Evolutionary conservation across 2,888 invertebrate species (phyloP), one percentile per base, ranked within the genome.

Genomic region (Synanthedon myopaeformis): DNA sequence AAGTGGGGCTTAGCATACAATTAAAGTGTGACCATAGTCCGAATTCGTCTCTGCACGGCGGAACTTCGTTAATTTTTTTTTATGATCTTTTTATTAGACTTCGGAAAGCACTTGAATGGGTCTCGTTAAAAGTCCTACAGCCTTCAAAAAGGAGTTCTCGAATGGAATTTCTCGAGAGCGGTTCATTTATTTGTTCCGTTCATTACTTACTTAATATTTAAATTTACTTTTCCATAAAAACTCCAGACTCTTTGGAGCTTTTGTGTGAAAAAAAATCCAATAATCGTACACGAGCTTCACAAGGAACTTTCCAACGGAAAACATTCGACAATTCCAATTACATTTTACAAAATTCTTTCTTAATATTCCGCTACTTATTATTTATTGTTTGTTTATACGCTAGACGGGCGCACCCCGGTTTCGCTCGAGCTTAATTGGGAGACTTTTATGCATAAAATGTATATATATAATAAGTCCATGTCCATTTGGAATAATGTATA

Each of bases 61-160:
- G 62, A 74, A 76, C 69, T 74, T 71, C 62, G 70, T 67, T 74
- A 77, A 76, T 74, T 74, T 70, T 76, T 76, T 75, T 79, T 79
- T 74, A 76, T 79, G 72, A 77, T 72, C 75, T 74, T 80, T 82
- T 81, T 79, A 81, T 79, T 80, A 72, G 74, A 81, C 72, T 82
- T 81, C 69, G 74, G 65, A 72, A 79, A 78, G 73, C 70, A 74
- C 71, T 79, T 76, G 72, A 78, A 77, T 75, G 71, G 68, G 70
- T 61, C 74, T 80, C 80, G 77, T 83, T 81, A 82, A 80, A 81
- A 82, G 70, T 79, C 79, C 72, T 71, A 70, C 70, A 67, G 68
- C 67, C 66, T 68, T 69, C 19, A 49, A 68, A 74, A 74, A 73
- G 70, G 70, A 76, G 71, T 72, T 69, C 61, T 65, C 69, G 65